Percentiles rank a stretch among this genome's conserved stretches.
phyloP scores from a whole-genome alignment of 2,888 invertebrate genomes.

The Eilema depressum region DNA sequence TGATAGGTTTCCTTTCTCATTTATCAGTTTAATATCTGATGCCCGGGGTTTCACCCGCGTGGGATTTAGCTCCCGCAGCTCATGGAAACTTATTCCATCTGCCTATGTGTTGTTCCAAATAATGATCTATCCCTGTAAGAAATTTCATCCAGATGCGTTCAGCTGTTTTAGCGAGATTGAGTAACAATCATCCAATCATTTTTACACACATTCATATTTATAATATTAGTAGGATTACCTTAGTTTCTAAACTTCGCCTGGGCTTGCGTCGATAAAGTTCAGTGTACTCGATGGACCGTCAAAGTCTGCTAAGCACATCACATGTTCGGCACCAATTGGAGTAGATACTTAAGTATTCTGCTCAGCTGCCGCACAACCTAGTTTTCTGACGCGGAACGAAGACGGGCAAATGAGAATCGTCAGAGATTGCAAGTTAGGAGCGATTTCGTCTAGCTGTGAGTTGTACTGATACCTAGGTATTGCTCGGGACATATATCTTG shows the following conservation, averaged over 20 bases:
- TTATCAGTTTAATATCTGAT: too few species aligned
- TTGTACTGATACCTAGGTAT: background rate
- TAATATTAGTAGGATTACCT: background rate
- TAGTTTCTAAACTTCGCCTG: background rate
- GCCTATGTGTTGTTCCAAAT: too few species aligned
- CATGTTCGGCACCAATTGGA: background rate
- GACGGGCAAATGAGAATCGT: background rate
- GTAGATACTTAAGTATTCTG: background rate
- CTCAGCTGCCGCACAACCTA: background rate
- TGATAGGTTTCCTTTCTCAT: background rate
- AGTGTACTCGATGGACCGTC: background rate
- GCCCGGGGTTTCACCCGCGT: too few species aligned
- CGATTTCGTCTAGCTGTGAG: background rate
- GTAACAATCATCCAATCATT: too few species aligned
- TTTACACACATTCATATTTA: too few species aligned
- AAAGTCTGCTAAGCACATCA: background rate
- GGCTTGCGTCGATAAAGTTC: background rate
- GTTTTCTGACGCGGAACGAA: background rate
- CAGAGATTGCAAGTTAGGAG: background rate
- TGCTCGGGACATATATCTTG: too few species aligned
- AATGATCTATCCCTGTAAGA: too few species aligned
- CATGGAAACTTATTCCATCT: background rate
- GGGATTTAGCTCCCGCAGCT: too few species aligned
- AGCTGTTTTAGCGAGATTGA: too few species aligned
- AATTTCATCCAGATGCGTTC: too few species aligned